Percentiles rank a stretch among this genome's conserved stretches.
Conservation (phyloP, 35 echinoderm and acorn worm species). For the Ptychodera flava region DNA sequence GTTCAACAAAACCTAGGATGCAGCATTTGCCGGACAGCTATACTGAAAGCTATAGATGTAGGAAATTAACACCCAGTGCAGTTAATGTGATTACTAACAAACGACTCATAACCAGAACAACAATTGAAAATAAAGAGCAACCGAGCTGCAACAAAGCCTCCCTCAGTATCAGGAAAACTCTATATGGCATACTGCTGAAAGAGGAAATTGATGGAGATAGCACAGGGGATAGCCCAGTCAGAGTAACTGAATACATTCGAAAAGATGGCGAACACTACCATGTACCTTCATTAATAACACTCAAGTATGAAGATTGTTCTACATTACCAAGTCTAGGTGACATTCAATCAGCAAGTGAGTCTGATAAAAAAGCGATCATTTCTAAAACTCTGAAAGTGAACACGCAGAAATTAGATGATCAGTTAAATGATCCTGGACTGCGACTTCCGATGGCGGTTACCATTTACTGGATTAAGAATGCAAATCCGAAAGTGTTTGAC, state of each 20-base stretch:
- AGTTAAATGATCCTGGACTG: no score
- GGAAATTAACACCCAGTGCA: not conserved
- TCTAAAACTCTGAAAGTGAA: no score
- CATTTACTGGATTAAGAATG: slow-evolving; percentile 10
- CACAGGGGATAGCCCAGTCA: not conserved
- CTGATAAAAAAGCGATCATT: not conserved
- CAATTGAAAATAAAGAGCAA: not conserved
- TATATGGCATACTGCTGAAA: not conserved
- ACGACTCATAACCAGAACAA: not conserved
- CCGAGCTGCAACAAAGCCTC: not conserved
- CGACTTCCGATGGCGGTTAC: not conserved
- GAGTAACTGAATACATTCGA: not conserved
- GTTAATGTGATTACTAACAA: not conserved
- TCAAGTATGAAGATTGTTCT: no score
- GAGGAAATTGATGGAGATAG: not conserved
- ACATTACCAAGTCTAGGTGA: not conserved
- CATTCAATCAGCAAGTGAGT: not conserved
- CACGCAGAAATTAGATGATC: no score
- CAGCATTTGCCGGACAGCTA: not conserved
- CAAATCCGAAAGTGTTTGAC: not conserved
- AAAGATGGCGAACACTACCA: not conserved
- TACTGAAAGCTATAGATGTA: not conserved
- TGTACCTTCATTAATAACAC: not conserved
- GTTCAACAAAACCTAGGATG: no score
- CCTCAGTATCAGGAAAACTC: not conserved